Conservation (phyloP, 2,113 vertebrate species). For the Microtus montanus region DNA sequence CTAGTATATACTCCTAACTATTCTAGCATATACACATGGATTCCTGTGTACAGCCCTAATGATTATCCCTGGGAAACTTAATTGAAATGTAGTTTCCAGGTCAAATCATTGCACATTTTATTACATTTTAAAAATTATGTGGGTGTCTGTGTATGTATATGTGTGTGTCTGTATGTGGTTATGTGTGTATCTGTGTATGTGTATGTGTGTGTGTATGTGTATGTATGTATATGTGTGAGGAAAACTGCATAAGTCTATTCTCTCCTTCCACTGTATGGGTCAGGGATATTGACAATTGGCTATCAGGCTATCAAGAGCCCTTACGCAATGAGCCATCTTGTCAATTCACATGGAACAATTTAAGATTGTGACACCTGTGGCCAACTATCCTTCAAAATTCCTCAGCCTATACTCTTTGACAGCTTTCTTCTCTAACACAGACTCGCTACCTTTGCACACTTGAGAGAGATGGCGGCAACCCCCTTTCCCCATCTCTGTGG, state of each 20-base stretch:
- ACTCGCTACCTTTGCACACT: neutral
- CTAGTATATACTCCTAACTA: neutral
- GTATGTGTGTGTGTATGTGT: neutral
- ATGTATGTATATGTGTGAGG: neutral
- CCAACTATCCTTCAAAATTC: neutral
- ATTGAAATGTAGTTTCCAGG: conserved; percentile 1
- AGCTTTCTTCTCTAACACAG: neutral
- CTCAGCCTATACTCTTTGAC: neutral
- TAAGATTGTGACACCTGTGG: neutral
- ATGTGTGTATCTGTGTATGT: neutral
- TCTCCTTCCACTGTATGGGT: neutral
- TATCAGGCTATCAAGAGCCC: neutral
- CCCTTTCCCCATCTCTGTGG: neutral
- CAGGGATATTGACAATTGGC: neutral
- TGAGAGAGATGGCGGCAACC: neutral
- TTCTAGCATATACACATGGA: too few species aligned
- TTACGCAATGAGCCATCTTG: neutral
- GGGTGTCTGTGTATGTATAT: neutral
- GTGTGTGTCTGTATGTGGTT: neutral
- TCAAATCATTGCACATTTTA: neutral
- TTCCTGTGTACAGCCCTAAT: neutral
- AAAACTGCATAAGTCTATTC: neutral
- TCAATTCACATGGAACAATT: too few species aligned
- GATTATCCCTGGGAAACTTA: neutral
- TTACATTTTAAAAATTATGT: neutral